Evolutionary conservation across 2,113 vertebrate species (phyloP).

Genomic region (Eonycteris spelaea): DNA sequence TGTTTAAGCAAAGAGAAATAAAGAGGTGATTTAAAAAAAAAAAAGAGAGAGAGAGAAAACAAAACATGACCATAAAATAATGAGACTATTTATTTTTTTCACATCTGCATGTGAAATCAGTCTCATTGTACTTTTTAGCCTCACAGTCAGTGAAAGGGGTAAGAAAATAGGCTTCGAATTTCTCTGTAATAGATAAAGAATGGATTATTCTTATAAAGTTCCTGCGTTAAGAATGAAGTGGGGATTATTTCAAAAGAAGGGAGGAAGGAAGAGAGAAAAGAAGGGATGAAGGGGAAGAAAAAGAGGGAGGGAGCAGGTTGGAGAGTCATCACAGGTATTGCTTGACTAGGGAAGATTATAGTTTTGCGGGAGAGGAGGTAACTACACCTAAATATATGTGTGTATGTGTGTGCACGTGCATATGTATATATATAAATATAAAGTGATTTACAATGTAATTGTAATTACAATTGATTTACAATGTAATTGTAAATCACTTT

Average conservation of each 20-base stretch:
- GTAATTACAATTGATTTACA: too few relatives aligned
- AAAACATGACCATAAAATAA: neutral
- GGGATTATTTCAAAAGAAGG: slow-evolving; percentile 37
- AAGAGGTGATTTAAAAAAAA: neutral
- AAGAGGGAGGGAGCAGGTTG: neutral
- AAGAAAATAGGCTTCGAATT: neutral
- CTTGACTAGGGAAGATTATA: neutral
- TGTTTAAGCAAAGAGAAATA: neutral
- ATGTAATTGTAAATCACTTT: too few relatives aligned
- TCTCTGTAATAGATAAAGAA: neutral
- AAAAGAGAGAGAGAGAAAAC: too few relatives aligned
- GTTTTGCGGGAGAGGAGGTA: neutral
- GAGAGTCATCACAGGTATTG: neutral
- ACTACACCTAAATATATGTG: neutral
- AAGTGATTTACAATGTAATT: neutral
- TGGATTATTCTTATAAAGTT: neutral
- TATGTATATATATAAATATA: neutral
- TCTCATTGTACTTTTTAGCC: neutral
- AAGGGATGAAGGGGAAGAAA: neutral
- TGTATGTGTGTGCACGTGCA: accelerated
- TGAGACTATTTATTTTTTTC: neutral
- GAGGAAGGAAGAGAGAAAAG: neutral
- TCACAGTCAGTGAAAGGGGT: neutral
- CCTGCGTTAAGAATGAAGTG: slow-evolving; percentile 4
- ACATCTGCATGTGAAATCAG: neutral